phyloP scores from a whole-genome alignment of 2,888 invertebrate species.

The Morpho achilles region DNA sequence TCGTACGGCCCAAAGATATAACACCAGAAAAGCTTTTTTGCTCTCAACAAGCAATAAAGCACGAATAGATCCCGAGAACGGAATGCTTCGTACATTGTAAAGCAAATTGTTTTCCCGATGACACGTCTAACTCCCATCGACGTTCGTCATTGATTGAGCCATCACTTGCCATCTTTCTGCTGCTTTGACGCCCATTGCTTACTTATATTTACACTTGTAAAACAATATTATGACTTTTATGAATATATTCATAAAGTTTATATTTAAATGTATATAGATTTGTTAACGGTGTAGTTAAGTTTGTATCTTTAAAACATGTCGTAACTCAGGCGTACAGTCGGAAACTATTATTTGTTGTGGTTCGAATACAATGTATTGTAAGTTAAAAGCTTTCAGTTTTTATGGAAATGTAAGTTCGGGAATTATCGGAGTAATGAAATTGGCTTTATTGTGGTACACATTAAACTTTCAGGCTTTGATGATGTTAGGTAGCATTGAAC shows the following conservation, averaged over 20 bases:
- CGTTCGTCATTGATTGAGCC: constrained; percentile 68
- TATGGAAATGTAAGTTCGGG: constrained; percentile 44
- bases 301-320: constrained; percentile 54
- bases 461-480: constrained; percentile 12
- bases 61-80: constrained; percentile 23
- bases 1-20: background rate
- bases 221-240: constrained; percentile 21
- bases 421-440: constrained; percentile 41
- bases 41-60: constrained; percentile 20
- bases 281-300: constrained; percentile 18
- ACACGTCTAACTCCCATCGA: constrained; percentile 60
- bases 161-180: constrained; percentile 62
- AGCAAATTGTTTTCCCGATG: constrained; percentile 68
- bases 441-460: constrained; percentile 31
- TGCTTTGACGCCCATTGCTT: constrained; percentile 44
- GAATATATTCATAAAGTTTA: constrained; percentile 13
- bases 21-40: constrained; percentile 11
- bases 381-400: constrained; percentile 58
- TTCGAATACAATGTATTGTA: constrained; percentile 64
- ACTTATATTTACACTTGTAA: constrained; percentile 23
- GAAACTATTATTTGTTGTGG: constrained; percentile 74
- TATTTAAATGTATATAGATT: constrained; percentile 12
- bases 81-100: constrained; percentile 59
- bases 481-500: background rate
- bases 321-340: constrained; percentile 68